Evolutionary conservation across 53 echinoderm and acorn worm genomes (phyloP).

Genomic region (Patiria pectinifera): DNA sequence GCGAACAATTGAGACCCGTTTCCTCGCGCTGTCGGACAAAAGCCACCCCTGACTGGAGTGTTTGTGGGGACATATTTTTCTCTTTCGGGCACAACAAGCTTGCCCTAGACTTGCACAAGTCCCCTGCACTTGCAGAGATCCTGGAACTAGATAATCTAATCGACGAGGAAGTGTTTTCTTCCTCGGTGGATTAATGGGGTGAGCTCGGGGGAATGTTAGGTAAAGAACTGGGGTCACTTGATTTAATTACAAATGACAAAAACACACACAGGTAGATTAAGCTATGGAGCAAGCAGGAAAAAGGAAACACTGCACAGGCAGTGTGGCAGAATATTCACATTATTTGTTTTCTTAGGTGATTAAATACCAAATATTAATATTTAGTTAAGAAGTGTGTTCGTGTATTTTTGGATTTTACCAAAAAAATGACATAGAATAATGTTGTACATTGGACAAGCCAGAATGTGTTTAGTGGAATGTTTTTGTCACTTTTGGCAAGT

Average conservation of each 20-base stretch:
- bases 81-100: constrained; percentile 37
- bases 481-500: too few species aligned
- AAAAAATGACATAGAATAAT: too few species aligned
- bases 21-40: constrained; percentile 25
- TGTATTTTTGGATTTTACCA: too few species aligned
- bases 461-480: too few species aligned
- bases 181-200: background rate
- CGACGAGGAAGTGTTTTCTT: constrained; percentile 11
- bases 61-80: constrained; percentile 27
- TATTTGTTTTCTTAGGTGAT: too few species aligned
- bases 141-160: constrained; percentile 16
- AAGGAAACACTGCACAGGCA: too few species aligned
- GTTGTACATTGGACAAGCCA: too few species aligned
- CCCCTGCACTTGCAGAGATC: constrained; percentile 7
- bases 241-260: constrained; percentile 19
- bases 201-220: background rate
- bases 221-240: background rate
- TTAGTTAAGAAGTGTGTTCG: too few species aligned
- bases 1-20: constrained; percentile 15
- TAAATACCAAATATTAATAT: too few species aligned
- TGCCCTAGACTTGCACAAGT: constrained; percentile 42
- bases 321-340: too few species aligned
- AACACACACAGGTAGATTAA: background rate
- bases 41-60: constrained; percentile 20
- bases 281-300: background rate